These are phyloP conservation scores for Sceloporus undulatus DNA, from an alignment of 2,113 vertebrate genomes.

Conservation along the genomic window DNA sequence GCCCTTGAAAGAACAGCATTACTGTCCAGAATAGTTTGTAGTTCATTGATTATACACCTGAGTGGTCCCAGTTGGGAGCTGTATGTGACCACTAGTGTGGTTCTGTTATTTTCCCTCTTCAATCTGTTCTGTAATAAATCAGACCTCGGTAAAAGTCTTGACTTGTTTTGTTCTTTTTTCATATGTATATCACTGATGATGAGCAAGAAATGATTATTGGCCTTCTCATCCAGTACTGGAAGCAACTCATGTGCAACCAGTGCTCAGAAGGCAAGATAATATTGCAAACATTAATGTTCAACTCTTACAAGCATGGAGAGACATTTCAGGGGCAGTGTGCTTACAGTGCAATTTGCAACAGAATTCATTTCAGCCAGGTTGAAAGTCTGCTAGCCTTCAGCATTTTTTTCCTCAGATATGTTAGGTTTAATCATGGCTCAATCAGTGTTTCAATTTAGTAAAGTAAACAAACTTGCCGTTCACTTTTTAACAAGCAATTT, in stretches of 20 bases:
- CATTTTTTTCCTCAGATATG: neutral
- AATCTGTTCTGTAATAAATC: no score
- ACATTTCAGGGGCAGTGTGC: neutral
- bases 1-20: no score
- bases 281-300: neutral
- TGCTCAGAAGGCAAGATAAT: neutral
- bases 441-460: slow-evolving; percentile 27
- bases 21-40: no score
- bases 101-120: no score
- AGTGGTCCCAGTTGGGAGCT: no score
- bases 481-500: slow-evolving; percentile 42
- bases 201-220: neutral
- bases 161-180: neutral
- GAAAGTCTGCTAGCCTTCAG: slow-evolving; percentile 21
- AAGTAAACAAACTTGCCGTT: slow-evolving; percentile 34
- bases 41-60: no score
- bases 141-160: no score
- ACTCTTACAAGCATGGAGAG: neutral
- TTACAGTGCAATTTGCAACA: neutral
- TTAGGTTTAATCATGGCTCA: slow-evolving; percentile 17
- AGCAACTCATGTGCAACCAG: neutral
- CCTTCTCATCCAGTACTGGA: neutral
- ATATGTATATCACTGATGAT: neutral
- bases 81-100: no score
- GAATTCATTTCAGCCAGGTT: neutral